Evolutionary conservation across 2,888 invertebrate species (phyloP), one percentile per base, ranked within the genome.

Genomic region (Calameuta idolon): DNA sequence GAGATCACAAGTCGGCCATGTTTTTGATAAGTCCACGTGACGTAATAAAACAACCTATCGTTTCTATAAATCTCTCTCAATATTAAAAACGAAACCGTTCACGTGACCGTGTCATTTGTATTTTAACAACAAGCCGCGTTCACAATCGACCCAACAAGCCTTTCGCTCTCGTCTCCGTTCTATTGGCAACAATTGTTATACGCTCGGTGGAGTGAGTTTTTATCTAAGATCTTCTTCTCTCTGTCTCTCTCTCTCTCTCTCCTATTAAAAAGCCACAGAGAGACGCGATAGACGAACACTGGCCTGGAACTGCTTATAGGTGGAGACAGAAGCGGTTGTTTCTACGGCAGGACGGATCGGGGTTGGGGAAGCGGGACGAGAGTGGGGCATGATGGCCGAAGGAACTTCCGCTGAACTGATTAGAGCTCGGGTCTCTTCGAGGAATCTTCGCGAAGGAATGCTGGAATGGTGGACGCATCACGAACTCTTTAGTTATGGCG

Each of bases 391-490:
- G 55, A 55, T 55, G 55, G 40, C 35, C 12, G 75, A 76, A 73
- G 79, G 80, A 84, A 81, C 84, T 87, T 88, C 85, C 85, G 81
- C 82, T 87, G 87, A 88, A 88, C 84, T 87, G 85, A 87, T 87
- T 86, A 86, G 82, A 85, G 83, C 81, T 82, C 79, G 23, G 35
- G 80, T 80, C 76, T 84, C 83, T 88, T 88, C 88, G 87, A 35
- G 78, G 87, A 88, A 88, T 82, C 83, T 81, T 82, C 81, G 81
- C 83, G 77, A 80, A 81, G 85, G 83, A 85, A 87, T 85, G 87
- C 80, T 79, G 76, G 68, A 83, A 82, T 78, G 40, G 69, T n/a
- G 33, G 71, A 71, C 71, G 71, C 71, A 71, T 71, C 71, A 34
- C 71, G 71, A 71, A 34, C 71, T 33, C 31, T 71, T 71, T 71